These are phyloP conservation scores for Columba janthina DNA, from an alignment of 2,113 vertebrate genomes.

Conservation along the genomic window DNA sequence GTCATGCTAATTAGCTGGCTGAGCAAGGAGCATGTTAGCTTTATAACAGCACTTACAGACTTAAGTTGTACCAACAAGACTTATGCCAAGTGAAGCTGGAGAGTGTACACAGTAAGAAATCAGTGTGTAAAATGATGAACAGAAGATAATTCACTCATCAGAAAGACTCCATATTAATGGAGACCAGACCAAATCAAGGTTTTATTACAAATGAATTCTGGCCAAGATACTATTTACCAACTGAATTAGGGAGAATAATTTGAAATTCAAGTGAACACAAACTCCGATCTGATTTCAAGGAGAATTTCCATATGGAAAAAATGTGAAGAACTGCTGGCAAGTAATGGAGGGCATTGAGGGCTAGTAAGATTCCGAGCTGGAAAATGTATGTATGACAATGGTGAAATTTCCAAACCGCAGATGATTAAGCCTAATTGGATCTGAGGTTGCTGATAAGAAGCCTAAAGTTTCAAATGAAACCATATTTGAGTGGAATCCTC, in stretches of 20 bases:
- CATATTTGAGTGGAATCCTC: neutral
- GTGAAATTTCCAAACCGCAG: neutral
- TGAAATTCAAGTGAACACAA: constrained; percentile 56
- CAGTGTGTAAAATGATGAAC: neutral
- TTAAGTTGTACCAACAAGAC: neutral
- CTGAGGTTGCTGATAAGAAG: constrained; percentile 27
- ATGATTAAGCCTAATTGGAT: neutral
- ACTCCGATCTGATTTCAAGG: constrained; percentile 50
- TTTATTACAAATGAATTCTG: constrained; percentile 6
- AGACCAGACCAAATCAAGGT: neutral
- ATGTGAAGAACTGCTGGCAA: constrained; percentile 16
- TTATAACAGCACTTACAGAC: neutral
- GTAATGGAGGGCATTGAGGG: neutral
- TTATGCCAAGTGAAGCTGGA: neutral
- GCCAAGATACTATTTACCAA: neutral
- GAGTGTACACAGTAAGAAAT: accelerated
- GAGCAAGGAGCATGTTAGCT: neutral
- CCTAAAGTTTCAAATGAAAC: neutral
- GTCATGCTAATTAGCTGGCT: neutral
- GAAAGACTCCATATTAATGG: neutral
- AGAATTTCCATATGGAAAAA: constrained; percentile 52
- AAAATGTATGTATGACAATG: neutral
- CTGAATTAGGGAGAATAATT: constrained; percentile 7
- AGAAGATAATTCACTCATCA: neutral
- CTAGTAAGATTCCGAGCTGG: neutral